Base-by-base conservation (phyloP, 2,113 vertebrate genomes). In the Chrysochloris asiatica region DNA sequence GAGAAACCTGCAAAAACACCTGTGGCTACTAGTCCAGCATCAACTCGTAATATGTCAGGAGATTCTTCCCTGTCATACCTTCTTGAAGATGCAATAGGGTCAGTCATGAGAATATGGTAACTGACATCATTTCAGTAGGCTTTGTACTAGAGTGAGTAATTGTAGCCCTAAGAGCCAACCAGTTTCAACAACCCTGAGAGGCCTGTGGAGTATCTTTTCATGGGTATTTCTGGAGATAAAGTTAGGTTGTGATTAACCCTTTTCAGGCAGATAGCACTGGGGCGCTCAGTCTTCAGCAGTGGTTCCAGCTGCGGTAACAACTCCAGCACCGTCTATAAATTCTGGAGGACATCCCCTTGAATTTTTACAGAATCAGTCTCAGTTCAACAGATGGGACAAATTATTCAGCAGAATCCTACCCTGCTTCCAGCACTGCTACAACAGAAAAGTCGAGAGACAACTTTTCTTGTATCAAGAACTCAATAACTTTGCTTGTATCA, bases 151-250 rank as follows among this genome's bases (percentile, higher is more conserved):
- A 99, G 84, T 98, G 98, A 97, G 99, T 99, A 85, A 98, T 99
- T 93, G 98, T 98, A 0, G 99, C 99, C 8, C 96, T 99, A 96
- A 98, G 99, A 95, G 99, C 99, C n/a, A n/a, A n/a, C n/a, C 89
- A 99, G 99, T 97, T 99, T 98, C 97, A 99, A 99, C 98, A 99
- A 99, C 95, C 99, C 99, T 63, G 99, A 99, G 97, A 98, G 99
- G 97, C 99, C 99, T 0, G 98, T 99, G 97, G 99, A 99, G 69
- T 99, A 99, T 96, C 98, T 99, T 96, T 97, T 99, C 73, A 99
- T 99, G 96, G 99, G 99, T 61, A 98, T 99, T 75, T 99, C 99
- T 24, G 98, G 98, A 88, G 98, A 93, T 98, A 97, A 71, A 97
- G 96, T 90, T 98, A 98, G 82, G 96, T 97, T 90, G 97, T 95